Percentiles rank a stretch among this genome's conserved stretches.
Conservation (phyloP, 2,888 invertebrate genomes). For the Celastrina argiolus region DNA sequence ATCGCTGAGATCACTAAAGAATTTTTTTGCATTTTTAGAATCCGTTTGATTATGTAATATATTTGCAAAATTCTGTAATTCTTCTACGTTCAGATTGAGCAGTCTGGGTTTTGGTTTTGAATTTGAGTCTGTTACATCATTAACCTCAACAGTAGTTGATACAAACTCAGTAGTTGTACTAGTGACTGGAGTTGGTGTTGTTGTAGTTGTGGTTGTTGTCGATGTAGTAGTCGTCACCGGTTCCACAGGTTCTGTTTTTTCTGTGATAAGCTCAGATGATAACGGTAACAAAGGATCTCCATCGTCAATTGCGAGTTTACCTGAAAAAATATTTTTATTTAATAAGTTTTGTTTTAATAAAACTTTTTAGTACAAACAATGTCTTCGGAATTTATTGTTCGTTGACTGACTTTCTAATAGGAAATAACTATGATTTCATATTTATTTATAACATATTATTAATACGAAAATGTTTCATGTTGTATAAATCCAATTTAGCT, state of each 20-base stretch:
- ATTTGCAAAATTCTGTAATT: constrained; percentile 64
- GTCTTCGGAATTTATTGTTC: background rate
- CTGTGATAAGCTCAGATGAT: constrained; percentile 32
- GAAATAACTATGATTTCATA: background rate
- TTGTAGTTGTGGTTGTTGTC: constrained; percentile 32
- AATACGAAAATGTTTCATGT: background rate
- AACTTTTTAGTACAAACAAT: no score
- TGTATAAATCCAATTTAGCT: background rate
- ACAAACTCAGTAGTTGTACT: constrained; percentile 34
- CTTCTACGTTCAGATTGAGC: constrained; percentile 63
- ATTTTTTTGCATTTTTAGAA: constrained; percentile 47
- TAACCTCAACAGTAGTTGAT: constrained; percentile 36
- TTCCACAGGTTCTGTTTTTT: constrained; percentile 30
- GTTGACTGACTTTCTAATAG: background rate
- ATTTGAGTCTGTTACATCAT: constrained; percentile 40
- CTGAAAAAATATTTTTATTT: constrained; percentile 41
- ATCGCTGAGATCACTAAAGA: constrained; percentile 83
- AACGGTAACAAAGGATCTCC: constrained; percentile 42
- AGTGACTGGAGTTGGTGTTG: constrained; percentile 38
- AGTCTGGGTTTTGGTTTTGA: constrained; percentile 55
- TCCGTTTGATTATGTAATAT: constrained; percentile 60
- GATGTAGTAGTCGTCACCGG: constrained; percentile 26
- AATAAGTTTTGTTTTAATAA: no score
- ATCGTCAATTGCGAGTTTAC: constrained; percentile 60
- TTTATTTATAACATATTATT: background rate